Base-by-base conservation (phyloP, 2,797 vertebrate species). In the Chlorospingus semifuscus region DNA sequence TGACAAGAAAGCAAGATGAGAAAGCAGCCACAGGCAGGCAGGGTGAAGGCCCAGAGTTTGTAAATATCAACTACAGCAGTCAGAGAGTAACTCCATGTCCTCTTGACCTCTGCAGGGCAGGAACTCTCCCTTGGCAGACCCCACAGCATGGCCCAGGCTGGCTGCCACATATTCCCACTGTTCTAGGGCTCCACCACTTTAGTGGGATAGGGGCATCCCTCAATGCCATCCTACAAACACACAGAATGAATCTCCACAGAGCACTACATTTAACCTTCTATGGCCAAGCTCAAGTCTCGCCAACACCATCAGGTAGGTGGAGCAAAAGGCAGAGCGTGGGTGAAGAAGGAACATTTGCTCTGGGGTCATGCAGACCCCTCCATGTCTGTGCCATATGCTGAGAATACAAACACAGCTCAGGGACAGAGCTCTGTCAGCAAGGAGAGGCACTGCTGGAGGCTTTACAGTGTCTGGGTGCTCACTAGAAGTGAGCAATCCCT, bases 351-450 rank as follows among this genome's bases (percentile, higher is more conserved):
- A 59, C 0, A 0, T 37, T 46, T 49, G 32, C 55, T 59, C 55
- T 3, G 2, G 23, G 23, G 15, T 53, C 30, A 39, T 0, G 0
- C 12, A 81, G 49, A 30, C 7, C 61, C 36, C n/a, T 69, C 74
- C 2, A 0, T 36, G 69, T n/a, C 50, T 18, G 24, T 41, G 27
- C 34, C 20, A 2, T 8, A 17, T 0, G 0, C 66, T 66, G 24
- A 0, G 0, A 84, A 17, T 23, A 26, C 42, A 78, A 64, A 68
- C 18, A 32, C 26, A 26, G 47, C 12, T 83, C 9, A 1, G 44
- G 53, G 26, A 50, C 52, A 65, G 32, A 44, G 26, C 15, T 82
- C 47, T 59, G 22, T 17, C 68, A 80, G 26, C 47, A 71, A 49
- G 18, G 7, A 50, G 22, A 69, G 26, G 17, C 34, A 46, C 29